A percentile compares a stretch with the other conserved stretches of the same genome.
phyloP scores from a whole-genome alignment of 2,797 vertebrate genomes.

The Spatula versicolor region DNA sequence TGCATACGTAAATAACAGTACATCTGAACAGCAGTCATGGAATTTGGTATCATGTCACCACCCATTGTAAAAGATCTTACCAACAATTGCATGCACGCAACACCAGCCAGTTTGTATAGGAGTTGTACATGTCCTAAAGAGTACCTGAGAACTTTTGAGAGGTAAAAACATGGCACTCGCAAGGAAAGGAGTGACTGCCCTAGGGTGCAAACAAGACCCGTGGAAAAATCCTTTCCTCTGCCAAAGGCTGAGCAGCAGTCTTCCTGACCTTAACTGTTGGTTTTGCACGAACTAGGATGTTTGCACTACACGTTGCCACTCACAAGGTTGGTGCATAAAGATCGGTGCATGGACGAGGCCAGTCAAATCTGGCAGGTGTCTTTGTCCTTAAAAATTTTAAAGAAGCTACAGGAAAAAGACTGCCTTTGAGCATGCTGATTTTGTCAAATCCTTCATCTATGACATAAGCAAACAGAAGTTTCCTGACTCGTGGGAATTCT shows the following conservation, averaged over 20 bases:
- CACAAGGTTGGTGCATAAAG: neutral
- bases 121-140: neutral
- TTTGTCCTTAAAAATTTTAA: neutral
- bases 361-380: neutral
- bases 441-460: neutral
- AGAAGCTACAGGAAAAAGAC: neutral
- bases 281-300: constrained; percentile 1
- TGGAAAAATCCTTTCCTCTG: neutral
- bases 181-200: neutral
- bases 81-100: neutral
- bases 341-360: neutral
- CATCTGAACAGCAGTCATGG: neutral
- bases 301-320: neutral
- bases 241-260: neutral
- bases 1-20: neutral
- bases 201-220: neutral
- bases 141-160: neutral
- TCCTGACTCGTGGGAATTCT: constrained; percentile 51
- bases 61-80: neutral
- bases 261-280: neutral
- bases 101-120: neutral
- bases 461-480: constrained; percentile 47
- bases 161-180: neutral
- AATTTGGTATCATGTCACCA: neutral
- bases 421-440: constrained; percentile 14